Conservation (phyloP, 2,888 invertebrate species). For the Eilema griseolum region DNA sequence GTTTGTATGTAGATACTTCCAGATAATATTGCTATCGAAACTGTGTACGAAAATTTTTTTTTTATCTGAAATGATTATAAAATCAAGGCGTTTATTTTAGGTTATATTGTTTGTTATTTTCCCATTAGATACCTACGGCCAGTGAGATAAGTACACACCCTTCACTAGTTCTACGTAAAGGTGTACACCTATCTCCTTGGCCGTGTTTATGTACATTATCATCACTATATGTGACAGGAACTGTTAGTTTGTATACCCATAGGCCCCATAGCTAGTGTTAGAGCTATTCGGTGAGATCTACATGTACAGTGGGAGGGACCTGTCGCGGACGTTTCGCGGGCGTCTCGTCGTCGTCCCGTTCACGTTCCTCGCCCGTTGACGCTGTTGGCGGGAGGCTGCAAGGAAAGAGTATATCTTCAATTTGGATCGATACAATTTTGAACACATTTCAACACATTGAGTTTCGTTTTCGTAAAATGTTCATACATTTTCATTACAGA, state of each 20-base stretch:
- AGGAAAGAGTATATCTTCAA: background rate
- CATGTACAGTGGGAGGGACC: slow-evolving; percentile 71
- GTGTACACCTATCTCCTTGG: too few relatives aligned
- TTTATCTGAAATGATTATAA: too few relatives aligned
- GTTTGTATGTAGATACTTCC: too few relatives aligned
- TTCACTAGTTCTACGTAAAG: too few relatives aligned
- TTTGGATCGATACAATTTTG: too few relatives aligned
- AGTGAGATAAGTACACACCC: too few relatives aligned
- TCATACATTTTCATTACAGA: too few relatives aligned
- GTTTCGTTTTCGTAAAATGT: too few relatives aligned
- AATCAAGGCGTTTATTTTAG: too few relatives aligned
- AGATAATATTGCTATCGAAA: too few relatives aligned
- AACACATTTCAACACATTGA: too few relatives aligned
- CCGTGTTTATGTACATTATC: background rate
- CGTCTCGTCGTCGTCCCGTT: slow-evolving; percentile 74
- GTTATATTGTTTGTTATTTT: background rate
- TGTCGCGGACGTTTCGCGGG: slow-evolving; percentile 85
- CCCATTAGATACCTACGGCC: background rate
- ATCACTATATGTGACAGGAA: background rate
- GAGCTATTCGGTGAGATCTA: slow-evolving; percentile 79
- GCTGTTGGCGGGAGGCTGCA: slow-evolving; percentile 75
- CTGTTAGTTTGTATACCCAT: slow-evolving; percentile 10
- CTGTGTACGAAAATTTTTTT: too few relatives aligned
- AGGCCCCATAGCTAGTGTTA: slow-evolving; percentile 9
- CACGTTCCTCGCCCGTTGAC: slow-evolving; percentile 69